Percentiles rank a stretch among this genome's conserved stretches.
Conservation (phyloP, 2,113 vertebrate species). For the Oreochromis aureus region DNA sequence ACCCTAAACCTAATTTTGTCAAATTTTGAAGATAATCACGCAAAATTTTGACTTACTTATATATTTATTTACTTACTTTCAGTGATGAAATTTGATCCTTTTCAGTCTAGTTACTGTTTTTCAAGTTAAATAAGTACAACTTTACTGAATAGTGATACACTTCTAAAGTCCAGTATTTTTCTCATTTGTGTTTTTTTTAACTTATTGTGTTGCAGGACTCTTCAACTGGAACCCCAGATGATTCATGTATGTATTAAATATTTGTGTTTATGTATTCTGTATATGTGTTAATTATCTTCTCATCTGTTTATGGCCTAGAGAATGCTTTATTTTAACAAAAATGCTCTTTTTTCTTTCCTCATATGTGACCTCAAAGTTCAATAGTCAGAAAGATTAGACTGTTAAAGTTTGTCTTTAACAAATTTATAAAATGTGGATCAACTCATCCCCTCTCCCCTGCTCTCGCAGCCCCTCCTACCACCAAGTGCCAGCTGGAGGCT, state of each 20-base stretch:
- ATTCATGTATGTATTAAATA: background rate
- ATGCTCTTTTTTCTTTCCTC: background rate
- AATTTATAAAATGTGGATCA: background rate
- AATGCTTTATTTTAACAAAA: background rate
- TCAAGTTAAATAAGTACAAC: background rate
- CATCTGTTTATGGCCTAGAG: background rate
- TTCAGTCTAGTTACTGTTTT: background rate
- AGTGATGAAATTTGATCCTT: no score
- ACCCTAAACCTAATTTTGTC: background rate
- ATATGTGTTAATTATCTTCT: background rate
- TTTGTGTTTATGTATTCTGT: background rate
- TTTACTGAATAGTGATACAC: background rate
- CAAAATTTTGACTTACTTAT: no score
- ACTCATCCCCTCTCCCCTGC: background rate
- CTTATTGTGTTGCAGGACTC: slow-evolving; percentile 21
- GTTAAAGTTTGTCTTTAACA: background rate
- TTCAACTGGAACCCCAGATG: background rate
- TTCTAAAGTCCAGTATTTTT: background rate
- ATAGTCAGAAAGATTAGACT: background rate
- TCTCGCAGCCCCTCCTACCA: background rate
- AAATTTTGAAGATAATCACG: no score
- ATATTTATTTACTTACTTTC: no score
- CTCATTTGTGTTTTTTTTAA: background rate
- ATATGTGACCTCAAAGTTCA: background rate
- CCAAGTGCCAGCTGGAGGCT: slow-evolving; percentile 35